A percentile compares a stretch with the other conserved stretches of the same genome.
Conservation (phyloP, 2,888 invertebrate species). For the Dynastes hyllus region DNA sequence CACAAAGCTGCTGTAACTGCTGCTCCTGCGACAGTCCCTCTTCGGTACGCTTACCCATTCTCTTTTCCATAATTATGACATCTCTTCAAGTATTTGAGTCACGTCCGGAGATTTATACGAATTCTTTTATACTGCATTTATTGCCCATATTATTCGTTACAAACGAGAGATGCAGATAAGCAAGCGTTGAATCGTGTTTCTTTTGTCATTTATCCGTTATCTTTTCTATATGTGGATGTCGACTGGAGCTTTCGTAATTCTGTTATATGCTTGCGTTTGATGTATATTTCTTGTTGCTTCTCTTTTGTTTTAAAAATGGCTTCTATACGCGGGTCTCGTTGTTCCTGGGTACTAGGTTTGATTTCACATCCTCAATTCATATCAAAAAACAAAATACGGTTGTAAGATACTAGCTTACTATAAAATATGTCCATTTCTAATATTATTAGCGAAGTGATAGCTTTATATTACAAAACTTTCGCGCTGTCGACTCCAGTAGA, state of each 20-base stretch:
- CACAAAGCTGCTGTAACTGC: constrained; percentile 1
- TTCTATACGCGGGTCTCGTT: neutral
- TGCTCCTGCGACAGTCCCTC: neutral
- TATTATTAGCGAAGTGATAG: no score
- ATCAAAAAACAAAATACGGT: no score
- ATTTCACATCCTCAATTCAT: no score
- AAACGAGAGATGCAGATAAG: constrained; percentile 34
- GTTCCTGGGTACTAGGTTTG: no score
- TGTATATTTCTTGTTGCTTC: neutral
- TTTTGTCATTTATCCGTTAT: constrained; percentile 25
- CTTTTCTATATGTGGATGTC: constrained; percentile 26
- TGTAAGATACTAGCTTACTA: no score
- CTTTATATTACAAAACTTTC: no score
- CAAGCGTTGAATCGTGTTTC: constrained; percentile 33
- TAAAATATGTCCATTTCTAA: no score
- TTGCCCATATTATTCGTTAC: constrained; percentile 36
- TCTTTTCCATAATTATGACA: constrained; percentile 39
- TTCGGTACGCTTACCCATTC: neutral
- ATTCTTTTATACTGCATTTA: constrained; percentile 39
- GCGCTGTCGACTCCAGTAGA: no score
- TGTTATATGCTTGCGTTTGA: constrained; percentile 1
- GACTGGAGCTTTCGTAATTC: constrained; percentile 20
- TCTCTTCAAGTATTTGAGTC: constrained; percentile 34
- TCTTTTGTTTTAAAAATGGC: neutral
- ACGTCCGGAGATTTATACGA: constrained; percentile 40